Evolutionary conservation across 2,888 invertebrate genomes (phyloP), one percentile per base, ranked within the genome.

Genomic region (Petrophora chlorosata): DNA sequence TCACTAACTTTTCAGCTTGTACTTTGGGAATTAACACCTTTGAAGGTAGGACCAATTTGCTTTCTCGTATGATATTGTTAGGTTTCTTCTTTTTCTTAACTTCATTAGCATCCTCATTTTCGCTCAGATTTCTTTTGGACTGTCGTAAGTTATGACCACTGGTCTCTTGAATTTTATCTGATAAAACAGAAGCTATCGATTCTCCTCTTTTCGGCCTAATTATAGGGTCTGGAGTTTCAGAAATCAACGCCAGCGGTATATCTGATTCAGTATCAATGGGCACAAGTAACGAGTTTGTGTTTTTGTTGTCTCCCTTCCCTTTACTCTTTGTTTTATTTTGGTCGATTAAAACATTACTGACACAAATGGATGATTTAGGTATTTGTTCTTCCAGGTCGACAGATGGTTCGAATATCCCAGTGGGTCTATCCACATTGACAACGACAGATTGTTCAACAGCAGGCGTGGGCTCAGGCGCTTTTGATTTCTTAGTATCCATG

Each of bases 401-500:
- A 1, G 94, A 93, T 0, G 94, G 92, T 69, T 94, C 93, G 74
- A 94, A 94, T 64, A 94, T 92, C 4, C 94, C 94, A 0, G 94
- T 94, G 0, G 94, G 94, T 58, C 85, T 85, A 60, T 91, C 90
- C 3, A 86, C 79, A 67, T 88, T 87, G 0, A 90, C 83, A 17
- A 89, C 81, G 12, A 85, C 61, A 8, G 73, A 66, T 53, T 73
- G 73, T 46, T 81, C 82, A n/a, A 69, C 48, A 3, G 59, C 32
- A 28, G 69, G 45, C 22, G 60, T 47, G 26, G 69, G 42, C 47
- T 88, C 86, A 7, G 73, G 40, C 4, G 65, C 53, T 67, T 81
- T 90, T 0, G 78, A 63, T 67, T 89, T 91, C 60, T 91, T 92
- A 0, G 78, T 64, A 42, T 92, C 92, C 9, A 89, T 54, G 4